phyloP scores from a whole-genome alignment of 2,888 invertebrate genomes.

The Trisateles emortualis region DNA sequence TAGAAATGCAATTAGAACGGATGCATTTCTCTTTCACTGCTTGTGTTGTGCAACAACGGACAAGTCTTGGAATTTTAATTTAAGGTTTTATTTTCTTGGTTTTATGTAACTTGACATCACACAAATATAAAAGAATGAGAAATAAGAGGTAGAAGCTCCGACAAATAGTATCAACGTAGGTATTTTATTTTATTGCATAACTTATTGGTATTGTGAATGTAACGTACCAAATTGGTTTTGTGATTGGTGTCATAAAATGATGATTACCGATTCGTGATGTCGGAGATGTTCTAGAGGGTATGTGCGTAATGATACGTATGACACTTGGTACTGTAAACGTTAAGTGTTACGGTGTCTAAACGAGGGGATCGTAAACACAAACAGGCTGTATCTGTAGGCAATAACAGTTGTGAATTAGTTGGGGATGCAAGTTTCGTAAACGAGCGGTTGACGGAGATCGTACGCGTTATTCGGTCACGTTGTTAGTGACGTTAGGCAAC shows the following conservation, averaged over 20 bases:
- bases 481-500: slow-evolving; percentile 35
- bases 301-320: background rate
- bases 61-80: slow-evolving; percentile 62
- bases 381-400: slow-evolving; percentile 16
- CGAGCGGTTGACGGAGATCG: slow-evolving; percentile 29
- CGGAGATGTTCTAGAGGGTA: background rate
- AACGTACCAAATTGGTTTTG: slow-evolving; percentile 14
- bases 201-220: slow-evolving; percentile 26
- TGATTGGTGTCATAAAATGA: slow-evolving; percentile 6
- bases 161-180: slow-evolving; percentile 28
- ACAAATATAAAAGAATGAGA: slow-evolving; percentile 29
- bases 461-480: slow-evolving; percentile 31
- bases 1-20: slow-evolving; percentile 77
- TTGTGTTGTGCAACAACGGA: slow-evolving; percentile 65
- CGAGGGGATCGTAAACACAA: slow-evolving; percentile 19
- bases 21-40: slow-evolving; percentile 69
- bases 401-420: slow-evolving; percentile 28
- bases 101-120: slow-evolving; percentile 42
- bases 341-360: slow-evolving; percentile 10
- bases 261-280: background rate
- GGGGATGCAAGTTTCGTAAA: slow-evolving; percentile 31
- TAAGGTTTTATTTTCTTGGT: slow-evolving; percentile 47
- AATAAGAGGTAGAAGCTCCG: slow-evolving; percentile 23
- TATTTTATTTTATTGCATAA: slow-evolving; percentile 27
- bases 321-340: slow-evolving; percentile 2